Evolutionary conservation across 37 sponge, comb jelly and placozoan genomes (phyloP).

Genomic region (Aplysina aerophoba): DNA sequence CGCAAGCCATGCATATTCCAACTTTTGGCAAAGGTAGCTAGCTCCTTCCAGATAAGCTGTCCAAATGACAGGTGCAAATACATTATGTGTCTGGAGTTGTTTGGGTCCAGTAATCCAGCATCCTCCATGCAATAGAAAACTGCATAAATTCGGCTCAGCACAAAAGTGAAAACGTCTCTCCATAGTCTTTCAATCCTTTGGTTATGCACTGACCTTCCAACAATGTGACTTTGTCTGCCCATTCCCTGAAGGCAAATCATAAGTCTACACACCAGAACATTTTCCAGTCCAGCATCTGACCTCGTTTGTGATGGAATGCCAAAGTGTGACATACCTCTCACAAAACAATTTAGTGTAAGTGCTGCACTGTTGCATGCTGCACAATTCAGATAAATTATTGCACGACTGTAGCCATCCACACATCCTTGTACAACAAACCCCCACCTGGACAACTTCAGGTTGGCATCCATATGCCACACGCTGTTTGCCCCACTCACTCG

Average conservation of each 20-base stretch:
- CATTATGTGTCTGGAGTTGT: slow-evolving; percentile 27
- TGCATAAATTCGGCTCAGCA: slow-evolving; percentile 39
- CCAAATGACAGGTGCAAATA: slow-evolving; percentile 51
- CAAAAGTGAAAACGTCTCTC: slow-evolving; percentile 61
- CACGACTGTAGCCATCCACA: slow-evolving; percentile 58
- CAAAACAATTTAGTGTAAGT: slow-evolving; percentile 49
- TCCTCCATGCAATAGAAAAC: slow-evolving; percentile 61
- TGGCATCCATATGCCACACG: slow-evolving; percentile 43
- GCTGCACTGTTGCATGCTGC: slow-evolving; percentile 53
- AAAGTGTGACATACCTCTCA: slow-evolving; percentile 36
- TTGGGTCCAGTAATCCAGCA: slow-evolving; percentile 31
- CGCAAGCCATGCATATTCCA: slow-evolving; percentile 63
- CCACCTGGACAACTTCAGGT: slow-evolving; percentile 68
- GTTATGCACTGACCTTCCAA: slow-evolving; percentile 66
- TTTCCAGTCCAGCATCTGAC: slow-evolving; percentile 63
- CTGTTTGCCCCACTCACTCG: too few species aligned
- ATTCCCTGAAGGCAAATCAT: slow-evolving; percentile 53
- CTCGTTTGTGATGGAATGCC: slow-evolving; percentile 60
- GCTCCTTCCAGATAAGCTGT: slow-evolving; percentile 36
- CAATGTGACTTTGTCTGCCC: slow-evolving; percentile 31
- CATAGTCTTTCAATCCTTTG: slow-evolving; percentile 64
- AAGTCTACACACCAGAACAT: slow-evolving; percentile 38
- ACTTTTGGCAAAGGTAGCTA: slow-evolving; percentile 36
- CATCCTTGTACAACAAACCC: slow-evolving; percentile 59
- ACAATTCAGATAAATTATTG: slow-evolving; percentile 51